A percentile compares a stretch with the other conserved stretches of the same genome.
Conservation (phyloP, 2,797 vertebrate species). For the Bufotes viridis region DNA sequence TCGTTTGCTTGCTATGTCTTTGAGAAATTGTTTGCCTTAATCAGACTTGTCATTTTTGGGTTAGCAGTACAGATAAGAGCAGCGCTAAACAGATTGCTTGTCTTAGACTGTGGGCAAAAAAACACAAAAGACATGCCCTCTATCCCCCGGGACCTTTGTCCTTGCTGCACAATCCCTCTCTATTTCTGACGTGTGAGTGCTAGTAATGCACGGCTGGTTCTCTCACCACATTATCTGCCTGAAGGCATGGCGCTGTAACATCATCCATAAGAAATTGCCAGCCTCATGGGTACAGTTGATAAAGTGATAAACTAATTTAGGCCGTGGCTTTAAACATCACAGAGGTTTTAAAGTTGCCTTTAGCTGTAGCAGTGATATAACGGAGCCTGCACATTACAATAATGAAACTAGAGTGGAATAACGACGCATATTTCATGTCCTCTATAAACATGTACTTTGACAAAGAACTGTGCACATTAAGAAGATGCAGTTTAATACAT, state of each 20-base stretch:
- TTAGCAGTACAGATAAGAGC: constrained; percentile 7
- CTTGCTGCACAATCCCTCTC: constrained; percentile 40
- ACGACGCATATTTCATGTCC: constrained; percentile 23
- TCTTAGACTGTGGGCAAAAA: constrained; percentile 19
- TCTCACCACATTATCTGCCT: background rate
- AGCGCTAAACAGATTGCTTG: constrained; percentile 50
- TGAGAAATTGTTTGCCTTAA: constrained; percentile 42
- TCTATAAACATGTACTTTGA: constrained; percentile 39
- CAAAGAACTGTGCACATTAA: constrained; percentile 23
- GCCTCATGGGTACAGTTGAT: constrained; percentile 54
- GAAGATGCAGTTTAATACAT: constrained; percentile 20
- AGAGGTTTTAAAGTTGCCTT: constrained; percentile 48
- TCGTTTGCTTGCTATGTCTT: background rate
- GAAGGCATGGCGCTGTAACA: background rate
- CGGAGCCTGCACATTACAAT: constrained; percentile 47
- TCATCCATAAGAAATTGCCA: constrained; percentile 33
- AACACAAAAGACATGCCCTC: background rate
- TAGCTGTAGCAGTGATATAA: constrained; percentile 46
- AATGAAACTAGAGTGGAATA: constrained; percentile 36
- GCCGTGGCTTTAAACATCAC: constrained; percentile 41
- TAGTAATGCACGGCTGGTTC: background rate
- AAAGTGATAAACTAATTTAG: constrained; percentile 57
- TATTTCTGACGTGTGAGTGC: constrained; percentile 1
- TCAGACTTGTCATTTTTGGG: constrained; percentile 29
- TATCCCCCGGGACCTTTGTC: background rate